These are phyloP conservation scores for Hypolimnas misippus DNA, from an alignment of 2,888 invertebrate species.

Conservation along the genomic window DNA sequence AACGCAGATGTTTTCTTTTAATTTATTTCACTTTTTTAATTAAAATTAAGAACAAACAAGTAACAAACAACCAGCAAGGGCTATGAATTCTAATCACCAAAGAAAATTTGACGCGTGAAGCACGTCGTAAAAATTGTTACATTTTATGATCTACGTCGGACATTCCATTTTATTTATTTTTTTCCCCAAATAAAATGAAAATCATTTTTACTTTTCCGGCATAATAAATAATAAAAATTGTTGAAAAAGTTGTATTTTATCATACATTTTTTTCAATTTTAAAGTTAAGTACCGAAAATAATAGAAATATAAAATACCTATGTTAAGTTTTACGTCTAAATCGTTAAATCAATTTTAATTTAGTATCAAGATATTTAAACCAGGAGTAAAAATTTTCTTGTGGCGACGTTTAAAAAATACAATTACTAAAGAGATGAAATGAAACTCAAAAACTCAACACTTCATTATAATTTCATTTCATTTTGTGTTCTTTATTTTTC, in stretches of 20 bases:
- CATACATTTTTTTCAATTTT: neutral
- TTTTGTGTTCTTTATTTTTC: too few relatives aligned
- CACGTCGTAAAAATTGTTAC: slow-evolving; percentile 29
- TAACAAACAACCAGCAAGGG: slow-evolving; percentile 12
- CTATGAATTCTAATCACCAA: slow-evolving; percentile 25
- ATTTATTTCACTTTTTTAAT: neutral
- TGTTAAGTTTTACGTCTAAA: too few relatives aligned
- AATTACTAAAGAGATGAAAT: too few relatives aligned
- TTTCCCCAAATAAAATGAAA: slow-evolving; percentile 20
- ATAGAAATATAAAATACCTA: too few relatives aligned
- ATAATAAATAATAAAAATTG: slow-evolving; percentile 1
- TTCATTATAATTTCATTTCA: too few relatives aligned
- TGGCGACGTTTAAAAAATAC: too few relatives aligned
- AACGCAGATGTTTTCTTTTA: neutral
- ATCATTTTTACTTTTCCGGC: neutral
- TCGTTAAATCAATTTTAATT: too few relatives aligned
- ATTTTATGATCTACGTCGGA: slow-evolving; percentile 29
- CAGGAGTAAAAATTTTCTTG: too few relatives aligned
- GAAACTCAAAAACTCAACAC: too few relatives aligned
- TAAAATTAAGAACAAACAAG: slow-evolving; percentile 4
- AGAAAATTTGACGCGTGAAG: slow-evolving; percentile 28
- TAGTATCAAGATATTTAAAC: too few relatives aligned
- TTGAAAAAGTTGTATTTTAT: neutral
- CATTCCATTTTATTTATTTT: slow-evolving; percentile 32
- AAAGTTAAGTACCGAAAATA: too few relatives aligned